A percentile compares a stretch with the other conserved stretches of the same genome.
phyloP scores from a whole-genome alignment of 2,888 invertebrate genomes.

The Yponomeuta malinellus region DNA sequence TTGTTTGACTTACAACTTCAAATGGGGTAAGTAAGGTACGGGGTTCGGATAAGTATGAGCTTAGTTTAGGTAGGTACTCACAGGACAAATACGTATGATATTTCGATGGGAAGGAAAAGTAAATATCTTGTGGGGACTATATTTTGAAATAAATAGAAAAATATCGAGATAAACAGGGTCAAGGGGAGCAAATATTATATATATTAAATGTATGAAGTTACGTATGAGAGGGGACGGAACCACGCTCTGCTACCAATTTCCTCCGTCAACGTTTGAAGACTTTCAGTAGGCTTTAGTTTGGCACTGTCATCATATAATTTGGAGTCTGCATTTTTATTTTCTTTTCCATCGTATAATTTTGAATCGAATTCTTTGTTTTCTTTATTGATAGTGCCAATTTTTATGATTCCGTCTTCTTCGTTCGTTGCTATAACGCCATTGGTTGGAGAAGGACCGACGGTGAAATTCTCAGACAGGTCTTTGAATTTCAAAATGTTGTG shows the following conservation, averaged over 20 bases:
- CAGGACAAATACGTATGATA: no score
- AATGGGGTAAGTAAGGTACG: no score
- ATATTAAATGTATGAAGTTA: no score
- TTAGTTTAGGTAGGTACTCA: no score
- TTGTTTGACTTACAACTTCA: no score
- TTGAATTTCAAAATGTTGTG: slow-evolving; percentile 62
- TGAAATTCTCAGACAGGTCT: slow-evolving; percentile 61
- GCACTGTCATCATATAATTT: slow-evolving; percentile 42
- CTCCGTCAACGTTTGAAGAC: slow-evolving; percentile 53
- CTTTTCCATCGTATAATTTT: slow-evolving; percentile 40
- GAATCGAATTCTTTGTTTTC: slow-evolving; percentile 23
- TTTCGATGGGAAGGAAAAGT: no score
- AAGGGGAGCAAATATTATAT: no score
- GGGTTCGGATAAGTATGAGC: no score
- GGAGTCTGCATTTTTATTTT: slow-evolving; percentile 29
- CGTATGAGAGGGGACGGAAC: no score
- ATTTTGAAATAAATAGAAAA: no score
- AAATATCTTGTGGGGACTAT: no score
- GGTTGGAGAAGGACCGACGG: slow-evolving; percentile 64
- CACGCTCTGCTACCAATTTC: slow-evolving; percentile 32
- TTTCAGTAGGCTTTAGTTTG: slow-evolving; percentile 57
- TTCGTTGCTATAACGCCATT: slow-evolving; percentile 59
- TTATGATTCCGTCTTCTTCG: slow-evolving; percentile 41
- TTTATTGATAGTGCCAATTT: slow-evolving; percentile 17
- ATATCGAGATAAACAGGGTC: no score